A percentile compares a stretch with the other conserved stretches of the same genome.
These are phyloP conservation scores for Micromesistius poutassou DNA, from an alignment of 2,797 vertebrate species.

Conservation along the genomic window DNA sequence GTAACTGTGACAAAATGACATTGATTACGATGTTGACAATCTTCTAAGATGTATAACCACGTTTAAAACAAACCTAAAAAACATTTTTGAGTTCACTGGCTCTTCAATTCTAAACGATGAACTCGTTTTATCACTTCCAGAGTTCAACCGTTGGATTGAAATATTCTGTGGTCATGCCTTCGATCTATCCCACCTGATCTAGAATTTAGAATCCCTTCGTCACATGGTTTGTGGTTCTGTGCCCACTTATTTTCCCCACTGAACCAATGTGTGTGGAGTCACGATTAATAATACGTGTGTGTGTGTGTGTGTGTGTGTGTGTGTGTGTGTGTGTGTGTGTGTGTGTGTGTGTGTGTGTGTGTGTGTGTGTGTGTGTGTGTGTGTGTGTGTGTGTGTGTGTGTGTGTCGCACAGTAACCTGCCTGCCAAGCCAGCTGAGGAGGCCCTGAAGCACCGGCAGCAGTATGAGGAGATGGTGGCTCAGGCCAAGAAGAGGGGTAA, in stretches of 20 bases:
- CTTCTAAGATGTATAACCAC: too few relatives aligned
- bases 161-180: too few relatives aligned
- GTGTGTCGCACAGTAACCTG: constrained; percentile 78
- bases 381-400: constrained; percentile 6
- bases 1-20: too few relatives aligned
- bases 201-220: neutral
- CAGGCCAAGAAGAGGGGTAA: constrained; percentile 90
- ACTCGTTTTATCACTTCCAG: too few relatives aligned
- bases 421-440: constrained; percentile 95
- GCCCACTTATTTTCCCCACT: neutral
- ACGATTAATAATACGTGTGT: constrained; percentile 51
- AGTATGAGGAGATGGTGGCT: constrained; percentile 96
- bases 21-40: too few relatives aligned
- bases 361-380: constrained; percentile 4
- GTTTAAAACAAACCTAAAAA: too few relatives aligned
- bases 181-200: neutral
- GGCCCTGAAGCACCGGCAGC: constrained; percentile 88
- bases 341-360: constrained; percentile 14
- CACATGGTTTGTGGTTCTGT: too few relatives aligned
- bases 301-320: constrained; percentile 13
- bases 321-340: constrained; percentile 13
- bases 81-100: too few relatives aligned
- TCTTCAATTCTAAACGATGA: too few relatives aligned
- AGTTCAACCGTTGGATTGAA: too few relatives aligned
- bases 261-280: neutral